These are phyloP conservation scores for Drosophila nr. perissopoda DNA, from an alignment of 2,888 invertebrate genomes.

Conservation along the genomic window DNA sequence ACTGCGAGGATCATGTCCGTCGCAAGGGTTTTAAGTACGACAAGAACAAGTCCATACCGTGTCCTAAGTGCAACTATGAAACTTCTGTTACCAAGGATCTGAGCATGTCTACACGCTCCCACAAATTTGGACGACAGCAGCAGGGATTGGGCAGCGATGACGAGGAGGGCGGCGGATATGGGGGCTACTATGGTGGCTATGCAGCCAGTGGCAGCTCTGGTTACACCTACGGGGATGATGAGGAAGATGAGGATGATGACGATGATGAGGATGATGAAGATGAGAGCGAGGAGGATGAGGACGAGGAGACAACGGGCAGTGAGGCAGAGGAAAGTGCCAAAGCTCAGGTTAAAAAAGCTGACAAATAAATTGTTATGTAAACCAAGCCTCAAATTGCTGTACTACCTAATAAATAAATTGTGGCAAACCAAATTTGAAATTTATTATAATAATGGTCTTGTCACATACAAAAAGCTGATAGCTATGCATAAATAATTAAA, in stretches of 20 bases:
- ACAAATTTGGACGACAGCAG: conserved; percentile 95
- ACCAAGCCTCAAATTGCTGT: conserved; percentile 5
- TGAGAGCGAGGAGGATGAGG: conserved; percentile 61
- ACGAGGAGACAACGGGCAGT: conserved; percentile 59
- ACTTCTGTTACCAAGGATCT: conserved; percentile 97
- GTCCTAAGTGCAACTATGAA: conserved; percentile 96
- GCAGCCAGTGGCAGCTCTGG: conserved; percentile 86
- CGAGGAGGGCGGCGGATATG: conserved; percentile 87
- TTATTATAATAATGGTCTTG: not conserved
- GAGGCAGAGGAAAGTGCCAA: conserved; percentile 67
- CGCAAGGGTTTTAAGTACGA: conserved; percentile 96
- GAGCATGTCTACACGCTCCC: conserved; percentile 96
- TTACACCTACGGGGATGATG: conserved; percentile 82
- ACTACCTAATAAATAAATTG: conserved; percentile 24
- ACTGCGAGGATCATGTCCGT: conserved; percentile 97
- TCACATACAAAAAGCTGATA: not conserved
- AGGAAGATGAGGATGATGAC: conserved; percentile 74
- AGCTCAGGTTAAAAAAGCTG: conserved; percentile 47
- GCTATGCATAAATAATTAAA: too few species aligned
- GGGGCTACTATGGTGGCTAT: conserved; percentile 83
- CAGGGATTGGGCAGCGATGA: conserved; percentile 88
- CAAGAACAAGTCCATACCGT: conserved; percentile 93
- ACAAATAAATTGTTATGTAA: conserved; percentile 40
- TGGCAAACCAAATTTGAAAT: not conserved
- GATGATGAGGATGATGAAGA: conserved; percentile 73